phyloP scores from a whole-genome alignment of 2,113 vertebrate species.

The Gracilinanus agilis region DNA sequence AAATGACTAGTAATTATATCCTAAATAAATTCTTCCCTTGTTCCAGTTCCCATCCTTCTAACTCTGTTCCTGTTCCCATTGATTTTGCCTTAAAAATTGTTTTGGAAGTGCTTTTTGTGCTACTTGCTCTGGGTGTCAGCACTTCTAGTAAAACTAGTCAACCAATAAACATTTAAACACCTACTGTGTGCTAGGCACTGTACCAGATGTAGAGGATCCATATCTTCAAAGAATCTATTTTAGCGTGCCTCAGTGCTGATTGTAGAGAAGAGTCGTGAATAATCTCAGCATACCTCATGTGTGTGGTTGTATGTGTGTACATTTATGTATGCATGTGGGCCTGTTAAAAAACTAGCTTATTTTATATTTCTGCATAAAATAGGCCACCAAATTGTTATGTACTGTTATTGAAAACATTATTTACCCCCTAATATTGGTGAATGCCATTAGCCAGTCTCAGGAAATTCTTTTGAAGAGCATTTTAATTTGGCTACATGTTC shows the following conservation, averaged over 20 bases:
- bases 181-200: not conserved
- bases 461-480: conserved; percentile 40
- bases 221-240: not conserved
- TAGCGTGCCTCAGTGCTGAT: not conserved
- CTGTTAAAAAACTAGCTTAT: not conserved
- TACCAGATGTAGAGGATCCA: not conserved
- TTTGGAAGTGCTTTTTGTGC: not conserved
- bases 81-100: not conserved
- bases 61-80: not conserved
- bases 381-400: not conserved
- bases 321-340: no score
- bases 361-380: not conserved
- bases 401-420: not conserved
- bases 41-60: not conserved
- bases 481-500: conserved; percentile 30
- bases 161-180: not conserved
- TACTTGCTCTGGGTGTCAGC: not conserved
- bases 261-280: not conserved
- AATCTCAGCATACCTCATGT: not conserved
- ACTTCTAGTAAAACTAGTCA: not conserved
- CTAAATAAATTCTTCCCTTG: no score
- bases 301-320: not conserved
- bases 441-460: not conserved
- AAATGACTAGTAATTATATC: not conserved
- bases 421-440: not conserved